phyloP scores from a whole-genome alignment of 2,797 vertebrate genomes.

The Agapornis canus region DNA sequence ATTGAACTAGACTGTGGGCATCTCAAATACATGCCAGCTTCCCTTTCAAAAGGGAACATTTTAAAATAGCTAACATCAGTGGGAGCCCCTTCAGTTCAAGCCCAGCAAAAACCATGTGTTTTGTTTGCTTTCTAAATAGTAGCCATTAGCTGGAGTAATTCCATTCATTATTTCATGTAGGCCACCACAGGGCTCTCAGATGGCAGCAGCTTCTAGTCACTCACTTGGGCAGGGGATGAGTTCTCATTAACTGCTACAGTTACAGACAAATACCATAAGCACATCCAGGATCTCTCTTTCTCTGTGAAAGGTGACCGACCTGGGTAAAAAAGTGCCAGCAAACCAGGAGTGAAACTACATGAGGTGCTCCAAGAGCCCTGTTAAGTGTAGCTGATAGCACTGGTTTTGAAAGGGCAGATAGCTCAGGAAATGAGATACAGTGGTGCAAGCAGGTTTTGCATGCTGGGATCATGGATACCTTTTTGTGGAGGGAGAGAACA shows the following conservation, averaged over 20 bases:
- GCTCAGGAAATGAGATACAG: background rate
- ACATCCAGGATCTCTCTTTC: background rate
- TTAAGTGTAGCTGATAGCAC: background rate
- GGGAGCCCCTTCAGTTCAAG: background rate
- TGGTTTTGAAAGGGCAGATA: background rate
- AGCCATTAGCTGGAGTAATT: constrained; percentile 20
- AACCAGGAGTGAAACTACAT: background rate
- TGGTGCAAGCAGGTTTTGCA: background rate
- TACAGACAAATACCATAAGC: rapidly evolving
- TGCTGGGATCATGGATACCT: background rate
- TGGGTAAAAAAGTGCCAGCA: background rate
- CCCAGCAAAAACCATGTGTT: background rate
- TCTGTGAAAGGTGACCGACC: background rate
- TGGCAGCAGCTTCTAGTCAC: constrained; percentile 2
- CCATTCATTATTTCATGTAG: constrained; percentile 21
- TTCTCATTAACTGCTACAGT: background rate
- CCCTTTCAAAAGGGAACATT: background rate
- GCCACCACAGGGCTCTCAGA: background rate
- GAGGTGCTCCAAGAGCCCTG: background rate
- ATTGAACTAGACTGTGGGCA: background rate
- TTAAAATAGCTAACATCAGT: background rate
- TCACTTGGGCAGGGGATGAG: background rate
- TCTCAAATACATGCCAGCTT: background rate
- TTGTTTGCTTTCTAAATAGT: background rate
- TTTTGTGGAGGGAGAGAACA: background rate